Conservation (phyloP, 2,888 invertebrate genomes). For the Buathra laborator region DNA sequence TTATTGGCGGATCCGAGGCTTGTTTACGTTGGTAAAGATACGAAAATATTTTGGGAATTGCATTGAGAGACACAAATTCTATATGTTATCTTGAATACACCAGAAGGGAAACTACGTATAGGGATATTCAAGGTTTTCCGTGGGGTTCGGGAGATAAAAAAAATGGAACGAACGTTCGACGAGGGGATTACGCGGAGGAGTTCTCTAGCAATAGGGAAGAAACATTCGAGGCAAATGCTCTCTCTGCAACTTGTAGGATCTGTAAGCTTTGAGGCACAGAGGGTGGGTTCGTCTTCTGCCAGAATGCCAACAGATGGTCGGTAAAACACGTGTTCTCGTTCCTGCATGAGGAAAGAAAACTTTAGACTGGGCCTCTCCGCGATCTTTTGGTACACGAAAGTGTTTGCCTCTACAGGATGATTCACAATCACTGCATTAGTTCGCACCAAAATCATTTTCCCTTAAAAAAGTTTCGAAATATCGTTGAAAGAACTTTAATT, state of each 20-base stretch:
- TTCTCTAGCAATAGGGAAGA: slow-evolving; percentile 58
- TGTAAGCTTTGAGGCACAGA: slow-evolving; percentile 55
- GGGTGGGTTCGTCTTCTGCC: slow-evolving; percentile 62
- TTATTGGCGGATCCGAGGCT: not conserved
- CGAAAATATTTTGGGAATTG: slow-evolving; percentile 49
- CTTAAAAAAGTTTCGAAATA: not conserved
- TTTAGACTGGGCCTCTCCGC: slow-evolving; percentile 66
- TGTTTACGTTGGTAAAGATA: slow-evolving; percentile 24
- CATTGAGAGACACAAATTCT: slow-evolving; percentile 6
- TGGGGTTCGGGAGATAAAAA: slow-evolving; percentile 48
- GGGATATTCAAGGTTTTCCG: slow-evolving; percentile 56
- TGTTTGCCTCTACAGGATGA: not conserved
- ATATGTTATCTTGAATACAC: slow-evolving; percentile 13
- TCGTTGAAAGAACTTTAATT: too few species aligned
- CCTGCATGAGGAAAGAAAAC: slow-evolving; percentile 73
- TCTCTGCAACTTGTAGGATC: slow-evolving; percentile 66
- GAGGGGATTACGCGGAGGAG: slow-evolving; percentile 58
- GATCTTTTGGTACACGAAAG: not conserved
- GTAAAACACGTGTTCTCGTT: slow-evolving; percentile 78
- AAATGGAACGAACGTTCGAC: slow-evolving; percentile 35
- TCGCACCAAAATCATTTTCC: not conserved
- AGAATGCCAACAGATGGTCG: slow-evolving; percentile 82
- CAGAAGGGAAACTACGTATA: slow-evolving; percentile 42
- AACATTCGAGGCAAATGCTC: slow-evolving; percentile 5
- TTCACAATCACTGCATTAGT: not conserved